Evolutionary conservation across 2,113 vertebrate species (phyloP).

Genomic region (Larimichthys polyactis): DNA sequence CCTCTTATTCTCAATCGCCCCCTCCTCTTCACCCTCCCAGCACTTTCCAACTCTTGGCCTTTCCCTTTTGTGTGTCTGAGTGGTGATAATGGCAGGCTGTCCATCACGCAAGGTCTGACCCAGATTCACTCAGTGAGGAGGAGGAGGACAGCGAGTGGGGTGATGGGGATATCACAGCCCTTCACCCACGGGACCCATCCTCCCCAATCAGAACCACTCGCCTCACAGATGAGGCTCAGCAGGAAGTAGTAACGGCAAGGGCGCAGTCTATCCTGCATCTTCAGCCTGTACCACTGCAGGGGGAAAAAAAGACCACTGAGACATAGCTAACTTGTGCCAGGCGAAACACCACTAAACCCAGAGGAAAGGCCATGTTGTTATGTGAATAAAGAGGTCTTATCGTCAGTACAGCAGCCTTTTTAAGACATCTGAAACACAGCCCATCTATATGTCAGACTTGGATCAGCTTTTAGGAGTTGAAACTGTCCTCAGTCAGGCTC

Average conservation of each 20-base stretch:
- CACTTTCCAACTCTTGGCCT: conserved; percentile 65
- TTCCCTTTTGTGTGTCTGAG: conserved; percentile 69
- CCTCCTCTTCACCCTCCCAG: conserved; percentile 37
- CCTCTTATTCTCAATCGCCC: conserved; percentile 50
- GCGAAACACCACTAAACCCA: not conserved
- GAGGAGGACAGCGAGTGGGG: conserved; percentile 31
- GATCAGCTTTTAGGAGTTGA: not conserved
- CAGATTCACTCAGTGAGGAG: conserved; percentile 64
- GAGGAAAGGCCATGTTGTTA: not conserved
- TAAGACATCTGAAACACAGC: too few species aligned
- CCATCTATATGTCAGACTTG: not conserved
- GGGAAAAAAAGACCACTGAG: conserved; percentile 41
- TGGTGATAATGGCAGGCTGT: conserved; percentile 76
- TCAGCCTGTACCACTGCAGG: not conserved
- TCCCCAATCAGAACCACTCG: conserved; percentile 2
- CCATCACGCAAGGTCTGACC: conserved; percentile 80
- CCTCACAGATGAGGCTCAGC: conserved; percentile 12
- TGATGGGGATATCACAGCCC: conserved; percentile 49
- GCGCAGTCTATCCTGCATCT: not conserved
- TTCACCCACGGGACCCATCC: conserved; percentile 46
- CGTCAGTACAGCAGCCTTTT: not conserved
- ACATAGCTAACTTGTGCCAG: conserved; percentile 38
- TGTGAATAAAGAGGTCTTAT: not conserved
- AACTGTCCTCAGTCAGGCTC: not conserved
- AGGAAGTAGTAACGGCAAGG: conserved; percentile 35